Percentiles rank a stretch among this genome's conserved stretches.
Conservation (phyloP, 2,797 vertebrate species). For the Pipistrellus kuhlii region DNA sequence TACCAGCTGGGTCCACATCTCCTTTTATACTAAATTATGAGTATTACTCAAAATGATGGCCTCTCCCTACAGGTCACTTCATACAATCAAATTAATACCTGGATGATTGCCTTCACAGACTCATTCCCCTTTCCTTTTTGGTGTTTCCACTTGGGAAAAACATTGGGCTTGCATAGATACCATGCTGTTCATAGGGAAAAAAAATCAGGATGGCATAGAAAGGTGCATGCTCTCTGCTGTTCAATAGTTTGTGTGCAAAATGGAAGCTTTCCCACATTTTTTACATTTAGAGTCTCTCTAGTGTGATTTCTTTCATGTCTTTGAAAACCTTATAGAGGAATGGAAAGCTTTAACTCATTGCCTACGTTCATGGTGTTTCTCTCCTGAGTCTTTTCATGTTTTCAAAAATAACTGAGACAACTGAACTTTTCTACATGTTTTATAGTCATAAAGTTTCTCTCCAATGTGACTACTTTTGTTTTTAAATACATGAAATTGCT, state of each 20-base stretch:
- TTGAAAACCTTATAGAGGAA: constrained; percentile 46
- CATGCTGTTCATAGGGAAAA: background rate
- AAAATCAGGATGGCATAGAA: background rate
- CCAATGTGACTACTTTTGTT: constrained; percentile 35
- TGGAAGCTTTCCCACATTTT: background rate
- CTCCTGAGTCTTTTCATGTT: background rate
- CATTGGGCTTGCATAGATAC: background rate
- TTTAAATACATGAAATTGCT: background rate
- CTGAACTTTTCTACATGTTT: constrained; percentile 41
- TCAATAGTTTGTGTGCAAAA: background rate
- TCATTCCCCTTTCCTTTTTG: background rate
- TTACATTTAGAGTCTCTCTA: constrained; percentile 12
- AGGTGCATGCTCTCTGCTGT: background rate
- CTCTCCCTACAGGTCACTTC: background rate
- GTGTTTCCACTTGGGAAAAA: background rate
- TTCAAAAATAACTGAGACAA: background rate
- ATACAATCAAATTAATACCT: background rate
- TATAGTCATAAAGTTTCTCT: constrained; percentile 45
- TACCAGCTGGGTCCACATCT: background rate
- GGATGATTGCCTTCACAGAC: background rate
- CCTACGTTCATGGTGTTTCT: constrained; percentile 31
- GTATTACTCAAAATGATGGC: background rate
- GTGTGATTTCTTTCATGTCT: constrained; percentile 37
- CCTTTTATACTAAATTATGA: background rate
- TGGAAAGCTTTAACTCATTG: constrained; percentile 51